Conservation (phyloP, 1,140 invertebrate genomes). For the Drosophila mayri region DNA sequence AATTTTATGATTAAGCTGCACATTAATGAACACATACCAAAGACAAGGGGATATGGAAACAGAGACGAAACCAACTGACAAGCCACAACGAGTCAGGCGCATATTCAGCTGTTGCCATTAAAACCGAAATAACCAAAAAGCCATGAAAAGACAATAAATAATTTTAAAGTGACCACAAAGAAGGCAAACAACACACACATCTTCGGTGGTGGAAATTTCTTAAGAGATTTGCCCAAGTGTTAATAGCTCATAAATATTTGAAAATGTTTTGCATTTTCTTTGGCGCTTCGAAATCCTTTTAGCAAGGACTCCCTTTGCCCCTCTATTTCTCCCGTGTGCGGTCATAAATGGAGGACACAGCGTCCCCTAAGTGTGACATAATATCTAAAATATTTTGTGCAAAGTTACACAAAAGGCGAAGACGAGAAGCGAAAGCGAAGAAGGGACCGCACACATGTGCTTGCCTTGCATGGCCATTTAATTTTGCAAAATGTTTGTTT, state of each 20-base stretch:
- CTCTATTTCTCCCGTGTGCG: constrained; percentile 37
- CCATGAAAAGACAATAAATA: constrained; percentile 54
- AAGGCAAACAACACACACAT: constrained; percentile 40
- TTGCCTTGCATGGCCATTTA: constrained; percentile 82
- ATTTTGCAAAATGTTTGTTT: constrained; percentile 84
- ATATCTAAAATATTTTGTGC: constrained; percentile 82
- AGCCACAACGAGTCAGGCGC: constrained; percentile 30
- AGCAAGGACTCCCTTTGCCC: constrained; percentile 11
- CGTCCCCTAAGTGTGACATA: constrained; percentile 83
- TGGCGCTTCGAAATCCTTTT: constrained; percentile 45
- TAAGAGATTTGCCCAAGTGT: constrained; percentile 71
- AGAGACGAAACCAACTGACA: constrained; percentile 20
- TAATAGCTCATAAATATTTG: constrained; percentile 84
- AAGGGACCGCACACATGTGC: constrained; percentile 63
- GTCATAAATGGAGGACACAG: constrained; percentile 72
- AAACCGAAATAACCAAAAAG: constrained; percentile 46
- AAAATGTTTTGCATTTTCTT: constrained; percentile 81
- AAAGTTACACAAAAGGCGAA: constrained; percentile 73
- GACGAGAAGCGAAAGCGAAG: constrained; percentile 5
- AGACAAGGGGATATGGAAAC: too few species aligned
- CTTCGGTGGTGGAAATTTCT: constrained; percentile 38
- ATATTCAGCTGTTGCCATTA: constrained; percentile 38
- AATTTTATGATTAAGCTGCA: constrained; percentile 43
- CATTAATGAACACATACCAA: constrained; percentile 32
- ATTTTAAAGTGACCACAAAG: constrained; percentile 49